Conservation (phyloP, 2,888 invertebrate species). For the Ischnus inquisitorius region DNA sequence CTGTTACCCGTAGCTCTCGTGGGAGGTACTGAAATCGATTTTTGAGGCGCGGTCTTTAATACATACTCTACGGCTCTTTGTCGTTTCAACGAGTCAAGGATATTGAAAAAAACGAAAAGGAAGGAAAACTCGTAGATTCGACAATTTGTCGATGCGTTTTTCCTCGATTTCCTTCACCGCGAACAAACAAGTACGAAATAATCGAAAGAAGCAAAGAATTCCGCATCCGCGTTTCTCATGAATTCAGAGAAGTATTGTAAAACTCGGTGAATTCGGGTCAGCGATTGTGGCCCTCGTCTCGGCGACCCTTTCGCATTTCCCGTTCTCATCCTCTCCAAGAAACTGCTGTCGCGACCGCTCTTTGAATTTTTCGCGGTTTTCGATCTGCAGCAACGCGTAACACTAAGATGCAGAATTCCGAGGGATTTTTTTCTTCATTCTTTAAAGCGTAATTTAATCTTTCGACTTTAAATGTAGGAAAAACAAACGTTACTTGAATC, state of each 20-base stretch:
- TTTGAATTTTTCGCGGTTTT: slow-evolving; percentile 74
- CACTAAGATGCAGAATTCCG: not conserved
- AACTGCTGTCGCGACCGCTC: slow-evolving; percentile 72
- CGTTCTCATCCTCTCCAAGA: slow-evolving; percentile 54
- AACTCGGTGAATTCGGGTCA: slow-evolving; percentile 78
- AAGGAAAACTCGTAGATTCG: not conserved
- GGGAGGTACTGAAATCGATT: slow-evolving; percentile 48
- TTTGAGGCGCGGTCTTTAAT: slow-evolving; percentile 48
- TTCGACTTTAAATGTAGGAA: not conserved
- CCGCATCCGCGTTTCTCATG: slow-evolving; percentile 77
- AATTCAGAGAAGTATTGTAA: slow-evolving; percentile 74
- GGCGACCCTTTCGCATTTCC: slow-evolving; percentile 77
- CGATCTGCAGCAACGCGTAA: slow-evolving; percentile 6
- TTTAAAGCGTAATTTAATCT: not conserved
- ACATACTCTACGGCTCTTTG: slow-evolving; percentile 10
- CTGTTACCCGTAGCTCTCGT: slow-evolving; percentile 43
- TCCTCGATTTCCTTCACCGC: slow-evolving; percentile 2
- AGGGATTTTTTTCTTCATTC: not conserved
- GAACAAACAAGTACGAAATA: slow-evolving; percentile 69
- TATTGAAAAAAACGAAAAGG: not conserved
- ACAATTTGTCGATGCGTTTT: not conserved
- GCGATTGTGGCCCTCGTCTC: slow-evolving; percentile 72
- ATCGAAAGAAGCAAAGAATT: slow-evolving; percentile 65
- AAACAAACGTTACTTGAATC: not conserved
- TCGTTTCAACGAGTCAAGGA: not conserved